Base-by-base conservation (phyloP, 2,888 invertebrate genomes). In the Drosophila mimica region DNA sequence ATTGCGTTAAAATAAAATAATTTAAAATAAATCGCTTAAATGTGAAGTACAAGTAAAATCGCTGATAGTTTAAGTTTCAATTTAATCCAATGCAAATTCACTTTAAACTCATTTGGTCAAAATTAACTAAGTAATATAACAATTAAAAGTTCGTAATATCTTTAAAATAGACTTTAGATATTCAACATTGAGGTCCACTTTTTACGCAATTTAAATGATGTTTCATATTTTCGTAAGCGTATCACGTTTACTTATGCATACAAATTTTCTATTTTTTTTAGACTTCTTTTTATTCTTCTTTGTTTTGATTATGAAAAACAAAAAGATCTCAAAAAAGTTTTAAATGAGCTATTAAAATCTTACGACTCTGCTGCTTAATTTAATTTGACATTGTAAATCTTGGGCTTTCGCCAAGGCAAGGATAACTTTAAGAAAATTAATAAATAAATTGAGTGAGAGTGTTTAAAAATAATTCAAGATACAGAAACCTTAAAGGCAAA, bases 301-400 rank as follows among this genome's bases (percentile, higher is more conserved):
- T n/a, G n/a, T 25, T 31, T 46, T 43, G 48, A 6, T 31, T 34
- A n/a, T 40, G 40, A 40, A 36, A 33, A 40, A 11, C 40, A 58
- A 30, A 36, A 70, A 40, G 31, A 30, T 31, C 28, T 38, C 25
- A 38, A 40, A 48, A 76, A 84, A 74, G 74, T 87, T 84, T 63
- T 38, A 79, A 83, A 70, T 58, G 74, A 67, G 64, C 82, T 72
- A 79, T 84, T 84, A 84, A 76, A 81, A 76, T 78, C 68, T 71
- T 64, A 74, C 67, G 71, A 67, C 49, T 58, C 72, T 69, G 46
- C 51, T 59, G 62, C 74, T 68, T 76, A 76, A 81, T 87, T 76
- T 70, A 78, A 83, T 78, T 74, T 66, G 72, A 76, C 72, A 54
- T 59, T 61, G 15, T 51, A 70, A 64, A 67, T 76, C 60, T 66